A percentile compares a stretch with the other conserved stretches of the same genome.
Evolutionary conservation across 2,113 vertebrate species (phyloP).

Genomic region (Leucoraja erinaceus): DNA sequence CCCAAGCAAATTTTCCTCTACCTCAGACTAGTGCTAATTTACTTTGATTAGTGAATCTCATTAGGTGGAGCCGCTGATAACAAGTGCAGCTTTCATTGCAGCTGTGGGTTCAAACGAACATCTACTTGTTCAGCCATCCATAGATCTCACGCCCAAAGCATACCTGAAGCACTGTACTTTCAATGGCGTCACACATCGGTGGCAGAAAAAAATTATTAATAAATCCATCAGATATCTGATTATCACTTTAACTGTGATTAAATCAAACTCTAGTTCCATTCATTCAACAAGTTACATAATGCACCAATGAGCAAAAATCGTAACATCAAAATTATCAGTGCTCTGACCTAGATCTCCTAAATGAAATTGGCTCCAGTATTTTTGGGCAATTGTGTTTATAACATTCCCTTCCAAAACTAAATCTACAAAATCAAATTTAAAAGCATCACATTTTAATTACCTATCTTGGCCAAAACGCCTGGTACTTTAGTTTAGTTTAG

Average conservation of each 20-base stretch:
- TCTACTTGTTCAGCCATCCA: not conserved
- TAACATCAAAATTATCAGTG: not conserved
- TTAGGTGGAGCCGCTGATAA: not conserved
- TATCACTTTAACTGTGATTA: not conserved
- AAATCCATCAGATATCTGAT: not conserved
- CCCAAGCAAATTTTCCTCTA: not conserved
- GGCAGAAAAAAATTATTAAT: not conserved
- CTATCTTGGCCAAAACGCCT: not conserved
- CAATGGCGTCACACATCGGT: not conserved
- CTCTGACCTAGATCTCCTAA: not conserved
- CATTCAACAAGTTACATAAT: not conserved
- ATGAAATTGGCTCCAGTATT: not conserved
- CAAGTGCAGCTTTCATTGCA: not conserved
- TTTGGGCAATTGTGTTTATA: not conserved
- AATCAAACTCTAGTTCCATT: not conserved
- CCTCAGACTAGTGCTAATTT: not conserved
- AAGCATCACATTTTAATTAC: not conserved
- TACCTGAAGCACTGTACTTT: not conserved
- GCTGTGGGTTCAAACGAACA: too few species aligned
- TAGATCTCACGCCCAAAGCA: not conserved
- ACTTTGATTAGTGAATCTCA: not conserved
- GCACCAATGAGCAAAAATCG: not conserved
- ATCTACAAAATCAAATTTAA: not conserved
- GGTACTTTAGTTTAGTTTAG: not conserved
- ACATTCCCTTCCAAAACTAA: too few species aligned